phyloP scores from a whole-genome alignment of 2,797 vertebrate species.

The Argya squamiceps region DNA sequence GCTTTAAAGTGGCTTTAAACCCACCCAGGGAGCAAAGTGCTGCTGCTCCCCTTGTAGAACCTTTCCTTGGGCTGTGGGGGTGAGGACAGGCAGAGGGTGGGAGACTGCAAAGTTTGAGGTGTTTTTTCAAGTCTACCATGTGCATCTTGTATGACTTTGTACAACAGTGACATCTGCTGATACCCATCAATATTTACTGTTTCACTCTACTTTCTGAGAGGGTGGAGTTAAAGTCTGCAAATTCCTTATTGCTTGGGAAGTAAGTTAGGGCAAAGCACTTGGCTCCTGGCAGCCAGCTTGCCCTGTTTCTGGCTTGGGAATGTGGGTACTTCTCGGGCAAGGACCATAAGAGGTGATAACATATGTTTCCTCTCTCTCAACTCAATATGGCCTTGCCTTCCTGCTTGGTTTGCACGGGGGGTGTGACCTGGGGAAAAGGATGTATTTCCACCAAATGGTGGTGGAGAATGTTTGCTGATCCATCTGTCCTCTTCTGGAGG shows the following conservation, averaged over 20 bases:
- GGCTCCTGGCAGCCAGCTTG: background rate
- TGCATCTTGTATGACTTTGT: slow-evolving; percentile 22
- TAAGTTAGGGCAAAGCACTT: background rate
- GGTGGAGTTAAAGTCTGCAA: background rate
- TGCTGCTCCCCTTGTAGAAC: background rate
- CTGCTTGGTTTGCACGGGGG: background rate
- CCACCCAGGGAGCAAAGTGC: background rate
- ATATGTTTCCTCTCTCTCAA: background rate
- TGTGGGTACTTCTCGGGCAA: background rate
- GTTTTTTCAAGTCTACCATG: background rate
- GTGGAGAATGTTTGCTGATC: background rate
- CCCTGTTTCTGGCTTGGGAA: background rate
- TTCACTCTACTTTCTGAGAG: background rate
- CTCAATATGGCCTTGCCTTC: background rate
- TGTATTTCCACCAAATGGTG: background rate
- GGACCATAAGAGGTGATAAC: background rate
- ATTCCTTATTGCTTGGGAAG: background rate
- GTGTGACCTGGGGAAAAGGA: background rate
- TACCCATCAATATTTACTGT: slow-evolving; percentile 46
- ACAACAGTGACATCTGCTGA: slow-evolving; percentile 71
- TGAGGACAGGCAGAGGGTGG: background rate
- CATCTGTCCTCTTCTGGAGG: accelerated
- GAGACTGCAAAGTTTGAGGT: background rate
- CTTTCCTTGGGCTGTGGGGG: background rate
- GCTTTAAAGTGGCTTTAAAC: background rate